Base-by-base conservation (phyloP, 1,140 invertebrate genomes). In the Pseudoatta argentina region DNA sequence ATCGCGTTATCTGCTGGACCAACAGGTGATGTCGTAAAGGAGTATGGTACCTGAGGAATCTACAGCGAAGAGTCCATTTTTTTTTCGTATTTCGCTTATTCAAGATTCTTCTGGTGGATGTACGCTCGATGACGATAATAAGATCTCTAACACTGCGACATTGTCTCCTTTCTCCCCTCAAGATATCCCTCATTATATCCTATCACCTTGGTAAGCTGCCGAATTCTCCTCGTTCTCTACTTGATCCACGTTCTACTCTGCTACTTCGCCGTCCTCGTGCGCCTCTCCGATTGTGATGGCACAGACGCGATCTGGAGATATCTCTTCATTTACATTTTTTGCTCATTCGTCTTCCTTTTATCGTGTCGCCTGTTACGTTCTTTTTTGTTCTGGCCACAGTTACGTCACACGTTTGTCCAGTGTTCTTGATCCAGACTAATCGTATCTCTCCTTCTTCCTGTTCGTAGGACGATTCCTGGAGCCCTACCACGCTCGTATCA, bases 391-490 rank as follows among this genome's bases (percentile, higher is more conserved):
- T 83, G 69, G 24, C n/a, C 67, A 34, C 66, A 75, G 69, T n/a
- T 39, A 53, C 48, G n/a, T 21, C 69, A 51, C 48, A 34, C 39
- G 69, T n/a, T 77, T 51, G 24, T 81, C 27, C 51, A 10, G n/a
- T 24, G 21, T 71, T 59, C 63, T 21, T 63, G 55, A 39, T 24
- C 48, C 5, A 24, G 16, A 27, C 82, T 92, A 87, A 87, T 63
- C 72, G 57, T 86, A 27, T 24, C n/a, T 57, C 24, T 76, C 8
- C 53, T 88, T 92, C 89, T 92, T 92, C 82, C 87, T 95, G 94
- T 93, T 92, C 86, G 67, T 94, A 95, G 94, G 92, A 86, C 63
- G 53, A 12, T 77, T 30, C 67, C 59, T 89, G 71, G 61, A 48
- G 24, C 34, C 66, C 0, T 89, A 85, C 81, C 85, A 92, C 7